These are phyloP conservation scores for Patella depressa DNA, from an alignment of 2,888 invertebrate species.

Conservation along the genomic window DNA sequence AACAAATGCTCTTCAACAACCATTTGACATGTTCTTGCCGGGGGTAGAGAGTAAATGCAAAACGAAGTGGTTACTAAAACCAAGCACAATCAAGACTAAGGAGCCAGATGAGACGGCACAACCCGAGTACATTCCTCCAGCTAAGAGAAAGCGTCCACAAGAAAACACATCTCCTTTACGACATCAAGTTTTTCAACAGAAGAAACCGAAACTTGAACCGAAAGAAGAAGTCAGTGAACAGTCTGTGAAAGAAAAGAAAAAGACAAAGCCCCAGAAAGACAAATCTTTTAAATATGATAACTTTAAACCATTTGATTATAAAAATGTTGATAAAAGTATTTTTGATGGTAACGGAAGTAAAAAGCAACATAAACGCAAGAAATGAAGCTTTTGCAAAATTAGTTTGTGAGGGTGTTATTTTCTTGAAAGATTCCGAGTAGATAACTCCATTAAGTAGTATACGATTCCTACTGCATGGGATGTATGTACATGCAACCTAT, in stretches of 20 bases:
- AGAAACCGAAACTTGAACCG: background rate
- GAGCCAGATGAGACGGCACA: background rate
- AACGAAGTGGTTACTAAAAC: background rate
- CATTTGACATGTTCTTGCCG: background rate
- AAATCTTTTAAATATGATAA: background rate
- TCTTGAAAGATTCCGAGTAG: too few relatives aligned
- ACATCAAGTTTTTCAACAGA: background rate
- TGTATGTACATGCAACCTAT: too few relatives aligned
- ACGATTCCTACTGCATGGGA: too few relatives aligned
- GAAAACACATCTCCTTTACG: background rate
- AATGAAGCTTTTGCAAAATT: too few relatives aligned
- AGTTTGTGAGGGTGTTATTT: too few relatives aligned
- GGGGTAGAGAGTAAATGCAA: background rate
- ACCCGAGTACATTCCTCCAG: background rate
- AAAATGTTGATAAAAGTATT: background rate
- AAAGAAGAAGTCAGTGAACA: too few relatives aligned
- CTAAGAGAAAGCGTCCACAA: background rate
- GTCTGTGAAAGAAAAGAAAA: too few relatives aligned
- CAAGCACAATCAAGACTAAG: background rate
- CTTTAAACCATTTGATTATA: slow-evolving; percentile 10
- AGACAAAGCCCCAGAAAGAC: background rate
- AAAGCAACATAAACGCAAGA: too few relatives aligned
- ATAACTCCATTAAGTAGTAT: too few relatives aligned
- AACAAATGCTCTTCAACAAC: background rate
- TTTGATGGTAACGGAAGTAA: background rate